Conservation (phyloP, 2,888 invertebrate species). For the Scaptomyza tumidula region DNA sequence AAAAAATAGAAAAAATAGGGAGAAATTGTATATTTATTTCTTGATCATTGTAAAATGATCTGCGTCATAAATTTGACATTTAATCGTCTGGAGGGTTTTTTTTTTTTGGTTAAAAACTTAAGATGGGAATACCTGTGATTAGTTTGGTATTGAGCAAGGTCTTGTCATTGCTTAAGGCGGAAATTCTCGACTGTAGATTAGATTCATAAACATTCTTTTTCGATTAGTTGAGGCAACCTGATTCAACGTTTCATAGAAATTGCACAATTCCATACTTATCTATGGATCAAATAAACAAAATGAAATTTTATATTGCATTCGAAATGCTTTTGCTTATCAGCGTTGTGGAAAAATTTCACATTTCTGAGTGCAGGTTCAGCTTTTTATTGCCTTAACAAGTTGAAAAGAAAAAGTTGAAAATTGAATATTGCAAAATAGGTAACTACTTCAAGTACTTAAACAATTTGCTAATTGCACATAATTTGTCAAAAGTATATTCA, state of each 20-base stretch:
- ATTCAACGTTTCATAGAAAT: slow-evolving; percentile 23
- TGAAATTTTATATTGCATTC: slow-evolving; percentile 3
- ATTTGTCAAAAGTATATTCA: background rate
- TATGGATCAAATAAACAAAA: slow-evolving; percentile 11
- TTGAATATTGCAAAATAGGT: slow-evolving; percentile 11
- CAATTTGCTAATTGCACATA: slow-evolving; percentile 61
- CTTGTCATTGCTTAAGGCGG: slow-evolving; percentile 45
- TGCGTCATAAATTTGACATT: slow-evolving; percentile 75
- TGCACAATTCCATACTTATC: background rate
- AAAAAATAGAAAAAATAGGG: slow-evolving; percentile 54
- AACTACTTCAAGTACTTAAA: slow-evolving; percentile 37
- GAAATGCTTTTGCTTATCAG: slow-evolving; percentile 13
- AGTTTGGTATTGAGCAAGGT: slow-evolving; percentile 47
- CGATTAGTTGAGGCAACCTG: slow-evolving; percentile 38
- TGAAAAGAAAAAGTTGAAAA: background rate
- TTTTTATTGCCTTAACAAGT: slow-evolving; percentile 17
- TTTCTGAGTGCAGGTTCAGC: slow-evolving; percentile 13
- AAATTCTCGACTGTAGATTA: slow-evolving; percentile 31
- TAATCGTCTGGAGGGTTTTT: slow-evolving; percentile 58
- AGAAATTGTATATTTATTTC: slow-evolving; percentile 40
- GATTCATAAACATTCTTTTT: slow-evolving; percentile 11
- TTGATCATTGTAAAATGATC: slow-evolving; percentile 68
- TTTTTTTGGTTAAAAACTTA: background rate
- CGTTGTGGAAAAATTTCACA: background rate
- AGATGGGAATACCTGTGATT: slow-evolving; percentile 4